Base-by-base conservation (phyloP, 2,113 vertebrate species). In the Brienomyrus longianalis region DNA sequence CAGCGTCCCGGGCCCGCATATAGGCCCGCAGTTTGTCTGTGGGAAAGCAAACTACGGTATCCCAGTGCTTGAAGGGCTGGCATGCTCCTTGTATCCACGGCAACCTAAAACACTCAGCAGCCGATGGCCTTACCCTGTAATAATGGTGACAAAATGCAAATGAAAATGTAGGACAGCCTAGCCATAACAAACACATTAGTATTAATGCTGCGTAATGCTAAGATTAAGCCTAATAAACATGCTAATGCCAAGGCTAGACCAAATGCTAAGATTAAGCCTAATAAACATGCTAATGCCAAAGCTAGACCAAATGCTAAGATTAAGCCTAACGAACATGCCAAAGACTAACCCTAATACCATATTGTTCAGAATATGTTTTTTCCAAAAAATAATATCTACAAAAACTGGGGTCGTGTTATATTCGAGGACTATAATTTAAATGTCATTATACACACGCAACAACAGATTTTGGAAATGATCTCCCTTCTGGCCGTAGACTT, bases 41-140 rank as follows among this genome's bases (percentile, higher is more conserved):
- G 59, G 96, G 90, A 91, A 97, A 97, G 86, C 94, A 94, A 23
- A 97, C 94, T 0, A 93, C 87, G 0, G 95, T 93, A 0, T 95
- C 94, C 87, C 94, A 93, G n/a, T 92, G 93, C 85, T 92, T 92
- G 3, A 94, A 94, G 27, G 95, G 90, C 9, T 95, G 96, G 0
- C 89, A 43, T 2, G 95, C 96, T 90, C 97, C 96, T 0, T 96
- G 96, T 51, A 97, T 93, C 96, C 96, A 97, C 0, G 92, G 93
- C 50, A 94, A 94, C 91, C 95, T 94, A 4, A 96, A 94, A 88
- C 96, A 97, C 89, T 96, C 95, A 0, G 93, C 91, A 0, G 95
- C 96, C 0, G 94, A 93, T 0, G 95, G 96, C 62, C 96, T 94
- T 51, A 94, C 95, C 95, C 96, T 97, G 89, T 43, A 88, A 84